Evolutionary conservation across 2,113 vertebrate species (phyloP).

Genomic region (Mohoua ochrocephala): DNA sequence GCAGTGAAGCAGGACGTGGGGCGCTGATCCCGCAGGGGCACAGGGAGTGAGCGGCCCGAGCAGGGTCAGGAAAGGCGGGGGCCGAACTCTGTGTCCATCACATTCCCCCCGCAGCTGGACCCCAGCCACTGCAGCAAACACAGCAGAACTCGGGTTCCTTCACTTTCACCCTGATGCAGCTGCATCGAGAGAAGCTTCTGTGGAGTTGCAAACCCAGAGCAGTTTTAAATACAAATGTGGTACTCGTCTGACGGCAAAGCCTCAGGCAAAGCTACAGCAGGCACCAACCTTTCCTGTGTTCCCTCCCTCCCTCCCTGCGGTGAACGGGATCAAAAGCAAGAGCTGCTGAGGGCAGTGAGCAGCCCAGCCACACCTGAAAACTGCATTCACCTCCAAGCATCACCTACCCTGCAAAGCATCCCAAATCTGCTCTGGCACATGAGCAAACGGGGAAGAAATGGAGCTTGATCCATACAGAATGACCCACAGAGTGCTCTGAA

Average conservation of each 20-base stretch:
- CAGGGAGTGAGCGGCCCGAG: too few species aligned
- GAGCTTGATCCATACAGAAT: not conserved
- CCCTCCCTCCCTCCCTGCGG: not conserved
- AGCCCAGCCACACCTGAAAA: not conserved
- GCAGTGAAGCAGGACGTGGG: not conserved
- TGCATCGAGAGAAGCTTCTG: not conserved
- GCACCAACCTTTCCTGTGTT: not conserved
- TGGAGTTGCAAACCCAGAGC: not conserved
- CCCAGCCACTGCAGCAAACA: not conserved
- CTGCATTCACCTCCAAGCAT: not conserved
- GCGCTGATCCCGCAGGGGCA: too few species aligned
- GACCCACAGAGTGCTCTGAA: not conserved
- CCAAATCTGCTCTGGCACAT: rapidly evolving
- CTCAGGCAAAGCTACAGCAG: not conserved
- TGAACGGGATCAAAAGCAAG: rapidly evolving
- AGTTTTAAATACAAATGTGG: not conserved
- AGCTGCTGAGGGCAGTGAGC: not conserved
- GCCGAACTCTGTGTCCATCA: not conserved
- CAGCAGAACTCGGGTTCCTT: not conserved
- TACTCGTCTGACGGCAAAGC: not conserved
- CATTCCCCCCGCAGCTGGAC: not conserved
- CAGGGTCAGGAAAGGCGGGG: rapidly evolving
- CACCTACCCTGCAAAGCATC: not conserved
- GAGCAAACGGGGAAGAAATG: not conserved
- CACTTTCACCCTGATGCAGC: not conserved